Evolutionary conservation across 1,140 invertebrate species (phyloP).

Genomic region (Drosophila santomea): DNA sequence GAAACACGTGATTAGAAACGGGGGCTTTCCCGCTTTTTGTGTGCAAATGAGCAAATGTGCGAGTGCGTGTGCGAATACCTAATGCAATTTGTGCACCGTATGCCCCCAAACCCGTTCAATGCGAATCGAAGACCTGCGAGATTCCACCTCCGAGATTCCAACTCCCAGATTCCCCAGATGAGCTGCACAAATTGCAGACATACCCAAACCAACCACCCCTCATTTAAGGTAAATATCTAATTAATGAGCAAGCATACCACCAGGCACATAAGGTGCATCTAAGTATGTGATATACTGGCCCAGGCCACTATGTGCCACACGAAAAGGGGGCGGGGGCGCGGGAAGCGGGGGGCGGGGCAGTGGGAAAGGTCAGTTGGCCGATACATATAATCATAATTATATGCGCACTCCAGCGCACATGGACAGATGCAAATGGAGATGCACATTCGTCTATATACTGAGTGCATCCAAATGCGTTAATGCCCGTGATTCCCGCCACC

Average conservation of each 20-base stretch:
- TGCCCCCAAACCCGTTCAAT: background rate
- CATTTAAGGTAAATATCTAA: constrained; percentile 52
- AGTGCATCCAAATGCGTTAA: constrained; percentile 4
- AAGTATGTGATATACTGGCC: constrained; percentile 18
- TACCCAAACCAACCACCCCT: constrained; percentile 21
- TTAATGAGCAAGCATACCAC: constrained; percentile 37
- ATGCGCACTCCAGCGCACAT: constrained; percentile 9
- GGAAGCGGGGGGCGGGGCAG: too few relatives aligned
- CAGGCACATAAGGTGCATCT: constrained; percentile 19
- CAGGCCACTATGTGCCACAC: constrained; percentile 2
- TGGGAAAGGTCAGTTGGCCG: constrained; percentile 2
- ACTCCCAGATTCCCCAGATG: constrained; percentile 9
- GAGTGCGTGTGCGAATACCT: constrained; percentile 4
- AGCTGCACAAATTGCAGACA: constrained; percentile 40
- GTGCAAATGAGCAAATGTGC: background rate
- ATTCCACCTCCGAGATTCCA: background rate
- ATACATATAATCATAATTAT: constrained; percentile 51
- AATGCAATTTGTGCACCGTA: constrained; percentile 20
- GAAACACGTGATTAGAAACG: constrained; percentile 20
- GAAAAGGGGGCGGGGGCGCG: too few relatives aligned
- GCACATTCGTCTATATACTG: background rate
- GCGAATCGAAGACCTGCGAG: constrained; percentile 23
- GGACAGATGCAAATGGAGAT: background rate
- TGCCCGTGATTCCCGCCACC: background rate
- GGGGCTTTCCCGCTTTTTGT: background rate